phyloP scores from a whole-genome alignment of 2,888 invertebrate genomes.

The Drepana falcataria region DNA sequence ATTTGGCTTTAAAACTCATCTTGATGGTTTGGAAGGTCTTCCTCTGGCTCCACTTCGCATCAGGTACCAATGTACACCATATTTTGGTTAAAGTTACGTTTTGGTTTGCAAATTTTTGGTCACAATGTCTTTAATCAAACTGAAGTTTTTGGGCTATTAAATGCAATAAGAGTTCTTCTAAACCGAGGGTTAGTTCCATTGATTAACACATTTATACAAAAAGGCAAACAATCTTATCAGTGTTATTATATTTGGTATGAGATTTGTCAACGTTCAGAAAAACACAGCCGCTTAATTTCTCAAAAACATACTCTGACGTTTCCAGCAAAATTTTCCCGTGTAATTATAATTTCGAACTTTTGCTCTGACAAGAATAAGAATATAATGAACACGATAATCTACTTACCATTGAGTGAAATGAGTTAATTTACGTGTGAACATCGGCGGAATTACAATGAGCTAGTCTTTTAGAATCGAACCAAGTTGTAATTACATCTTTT shows the following conservation, averaged over 20 bases:
- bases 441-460: not conserved
- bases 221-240: too few species aligned
- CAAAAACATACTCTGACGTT: not conserved
- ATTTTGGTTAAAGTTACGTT: too few species aligned
- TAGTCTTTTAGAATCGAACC: constrained; percentile 18
- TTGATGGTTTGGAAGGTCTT: too few species aligned
- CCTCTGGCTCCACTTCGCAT: too few species aligned
- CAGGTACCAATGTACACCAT: too few species aligned
- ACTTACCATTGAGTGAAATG: not conserved
- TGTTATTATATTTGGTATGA: not conserved
- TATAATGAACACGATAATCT: not conserved
- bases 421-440: not conserved
- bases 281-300: not conserved
- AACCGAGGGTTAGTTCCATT: too few species aligned
- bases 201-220: too few species aligned
- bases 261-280: not conserved
- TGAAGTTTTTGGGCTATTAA: too few species aligned
- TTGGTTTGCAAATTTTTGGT: too few species aligned
- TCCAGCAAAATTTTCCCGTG: not conserved
- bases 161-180: too few species aligned
- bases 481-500: constrained; percentile 37
- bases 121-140: too few species aligned
- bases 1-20: too few species aligned
- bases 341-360: not conserved
- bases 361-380: not conserved